These are phyloP conservation scores for Threskiornis aethiopicus DNA, from an alignment of 2,797 vertebrate species.

Conservation along the genomic window DNA sequence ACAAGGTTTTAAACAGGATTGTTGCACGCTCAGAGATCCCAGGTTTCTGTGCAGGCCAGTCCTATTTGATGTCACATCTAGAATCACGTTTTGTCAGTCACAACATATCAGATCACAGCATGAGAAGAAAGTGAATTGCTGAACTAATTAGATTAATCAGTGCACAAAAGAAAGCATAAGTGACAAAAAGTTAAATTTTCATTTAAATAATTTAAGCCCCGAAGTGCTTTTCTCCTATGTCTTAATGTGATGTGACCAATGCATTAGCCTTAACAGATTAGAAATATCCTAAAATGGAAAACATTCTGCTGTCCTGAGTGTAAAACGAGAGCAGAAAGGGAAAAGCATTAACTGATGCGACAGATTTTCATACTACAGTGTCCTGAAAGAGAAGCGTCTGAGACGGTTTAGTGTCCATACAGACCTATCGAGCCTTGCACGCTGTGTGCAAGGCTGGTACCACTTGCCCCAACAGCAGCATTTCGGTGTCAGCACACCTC, in stretches of 20 bases:
- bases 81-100: background rate
- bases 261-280: background rate
- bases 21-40: background rate
- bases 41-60: background rate
- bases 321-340: background rate
- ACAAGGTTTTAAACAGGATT: background rate
- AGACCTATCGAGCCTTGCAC: fast-evolving
- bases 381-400: background rate
- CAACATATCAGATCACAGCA: background rate
- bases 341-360: background rate
- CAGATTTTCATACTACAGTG: background rate
- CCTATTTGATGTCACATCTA: background rate
- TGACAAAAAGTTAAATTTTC: background rate
- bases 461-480: background rate
- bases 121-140: background rate
- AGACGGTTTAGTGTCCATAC: background rate
- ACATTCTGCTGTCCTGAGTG: background rate
- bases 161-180: background rate
- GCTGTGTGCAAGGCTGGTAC: background rate
- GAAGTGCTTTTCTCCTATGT: background rate
- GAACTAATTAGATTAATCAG: constrained; percentile 7
- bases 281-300: background rate
- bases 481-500: background rate
- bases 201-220: background rate
- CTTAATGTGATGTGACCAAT: background rate